Evolutionary conservation across 2,888 invertebrate genomes (phyloP).

Genomic region (Eubasilissa splendida): DNA sequence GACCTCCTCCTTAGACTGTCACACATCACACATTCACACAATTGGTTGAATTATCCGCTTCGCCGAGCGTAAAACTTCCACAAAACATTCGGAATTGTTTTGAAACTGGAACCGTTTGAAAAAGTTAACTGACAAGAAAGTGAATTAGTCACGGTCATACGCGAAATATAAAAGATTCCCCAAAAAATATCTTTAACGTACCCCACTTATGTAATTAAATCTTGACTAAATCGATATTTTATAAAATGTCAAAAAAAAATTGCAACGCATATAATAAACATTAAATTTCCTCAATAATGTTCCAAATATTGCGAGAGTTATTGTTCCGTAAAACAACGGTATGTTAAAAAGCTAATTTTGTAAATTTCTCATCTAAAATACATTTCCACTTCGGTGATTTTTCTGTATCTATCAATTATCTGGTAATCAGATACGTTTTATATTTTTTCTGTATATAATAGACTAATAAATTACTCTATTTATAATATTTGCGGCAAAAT

Average conservation of each 20-base stretch:
- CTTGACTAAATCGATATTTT: no score
- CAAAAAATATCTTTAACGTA: not conserved
- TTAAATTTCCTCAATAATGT: not conserved
- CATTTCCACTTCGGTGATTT: constrained; percentile 6
- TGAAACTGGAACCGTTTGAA: constrained; percentile 36
- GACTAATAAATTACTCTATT: no score
- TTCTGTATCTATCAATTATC: not conserved
- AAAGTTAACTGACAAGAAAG: constrained; percentile 38
- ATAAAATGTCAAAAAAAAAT: no score
- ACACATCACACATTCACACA: constrained; percentile 7
- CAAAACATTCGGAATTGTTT: constrained; percentile 12
- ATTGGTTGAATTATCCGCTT: constrained; percentile 36
- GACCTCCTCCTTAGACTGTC: not conserved
- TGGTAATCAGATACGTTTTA: no score
- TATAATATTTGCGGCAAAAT: no score
- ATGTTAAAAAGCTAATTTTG: constrained; percentile 23
- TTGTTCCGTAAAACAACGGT: constrained; percentile 31
- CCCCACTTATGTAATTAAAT: not conserved
- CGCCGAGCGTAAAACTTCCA: constrained; percentile 50
- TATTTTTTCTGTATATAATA: no score
- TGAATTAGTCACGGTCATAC: constrained; percentile 33
- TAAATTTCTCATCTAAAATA: constrained; percentile 20
- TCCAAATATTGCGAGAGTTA: constrained; percentile 1
- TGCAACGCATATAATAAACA: not conserved
- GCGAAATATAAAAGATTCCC: constrained; percentile 15